Conservation (phyloP, 2,797 vertebrate species). For the Malacoctenus gilli region DNA sequence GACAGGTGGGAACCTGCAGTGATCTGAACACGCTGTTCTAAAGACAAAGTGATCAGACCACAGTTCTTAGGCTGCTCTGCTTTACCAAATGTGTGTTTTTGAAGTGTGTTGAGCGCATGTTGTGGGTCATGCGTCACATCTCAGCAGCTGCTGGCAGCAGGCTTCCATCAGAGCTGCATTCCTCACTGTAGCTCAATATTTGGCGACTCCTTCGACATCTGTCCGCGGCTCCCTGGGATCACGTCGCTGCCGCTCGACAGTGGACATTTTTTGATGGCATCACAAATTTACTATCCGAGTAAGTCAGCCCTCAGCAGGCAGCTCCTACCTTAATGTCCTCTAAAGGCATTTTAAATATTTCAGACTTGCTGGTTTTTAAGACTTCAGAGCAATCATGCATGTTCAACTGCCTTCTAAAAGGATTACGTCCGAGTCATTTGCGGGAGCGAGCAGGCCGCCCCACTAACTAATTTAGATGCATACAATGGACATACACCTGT, state of each 20-base stretch:
- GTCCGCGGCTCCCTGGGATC: neutral
- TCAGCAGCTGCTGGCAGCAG: conserved; percentile 41
- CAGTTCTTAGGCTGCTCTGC: too few species aligned
- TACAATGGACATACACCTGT: neutral
- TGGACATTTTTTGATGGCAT: neutral
- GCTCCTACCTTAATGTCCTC: conserved; percentile 33
- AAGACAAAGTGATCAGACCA: too few species aligned
- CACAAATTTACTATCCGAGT: conserved; percentile 6
- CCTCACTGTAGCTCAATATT: conserved; percentile 10
- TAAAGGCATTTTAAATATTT: conserved; percentile 58
- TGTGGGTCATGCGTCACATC: conserved; percentile 27
- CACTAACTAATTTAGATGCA: conserved; percentile 16
- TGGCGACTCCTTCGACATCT: conserved; percentile 6
- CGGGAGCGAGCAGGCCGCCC: conserved; percentile 23
- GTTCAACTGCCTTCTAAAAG: conserved; percentile 45
- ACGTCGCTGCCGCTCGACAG: conserved; percentile 8
- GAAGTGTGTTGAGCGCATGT: conserved; percentile 9
- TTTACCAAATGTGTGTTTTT: neutral
- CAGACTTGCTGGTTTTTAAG: conserved; percentile 44
- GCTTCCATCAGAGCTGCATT: conserved; percentile 12
- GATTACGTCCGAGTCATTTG: conserved; percentile 46
- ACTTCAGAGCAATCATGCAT: conserved; percentile 46
- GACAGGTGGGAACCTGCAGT: too few species aligned
- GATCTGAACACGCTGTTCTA: too few species aligned
- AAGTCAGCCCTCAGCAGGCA: conserved; percentile 9